Base-by-base conservation (phyloP, 2,113 vertebrate genomes). In the Vulpes vulpes region DNA sequence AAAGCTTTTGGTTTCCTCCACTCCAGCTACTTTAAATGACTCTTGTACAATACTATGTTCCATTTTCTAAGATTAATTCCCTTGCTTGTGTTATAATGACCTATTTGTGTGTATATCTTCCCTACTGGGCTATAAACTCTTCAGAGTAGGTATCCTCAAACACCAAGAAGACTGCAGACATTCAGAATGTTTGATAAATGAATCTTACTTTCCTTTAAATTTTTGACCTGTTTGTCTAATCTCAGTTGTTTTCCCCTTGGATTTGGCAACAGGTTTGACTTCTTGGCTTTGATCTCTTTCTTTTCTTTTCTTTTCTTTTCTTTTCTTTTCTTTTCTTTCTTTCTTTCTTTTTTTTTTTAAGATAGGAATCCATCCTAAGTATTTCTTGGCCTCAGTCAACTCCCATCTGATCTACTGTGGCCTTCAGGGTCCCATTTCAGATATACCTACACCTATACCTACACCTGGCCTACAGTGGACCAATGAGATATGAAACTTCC, bases 201-300 rank as follows among this genome's bases (percentile, higher is more conserved):
- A 53, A 88, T 55, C 15, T 95, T 16, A 85, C 32, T 88, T 94
- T 86, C 12, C 20, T 22, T 86, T 98, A 84, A 85, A 30, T 4
- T 86, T 95, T 93, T 35, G 49, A 82, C 20, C 19, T 71, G 5
- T 14, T 71, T 71, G 25, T 81, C 73, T 51, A 93, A 79, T 89
- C 30, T 78, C 11, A 80, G 10, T 65, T 84, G 35, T 35, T 67
- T 95, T 64, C 20, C 20, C 30, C 15, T 79, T 85, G 59, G 22
- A 78, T 88, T 89, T 95, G 65, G 91, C 27, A 89, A 55, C 12
- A 81, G 25, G 3, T 60, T 95, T 89, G 76, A 8, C 30, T 90
- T 95, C 14, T 87, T 76, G 89, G 12, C 23, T 96, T 96, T 83
- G 9, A 95, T 92, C 0, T 3, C 1, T 64, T 83, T 78, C 8